Percentiles rank a stretch among this genome's conserved stretches.
Conservation (phyloP, 2,888 invertebrate species). For the Aporophyla lueneburgensis region DNA sequence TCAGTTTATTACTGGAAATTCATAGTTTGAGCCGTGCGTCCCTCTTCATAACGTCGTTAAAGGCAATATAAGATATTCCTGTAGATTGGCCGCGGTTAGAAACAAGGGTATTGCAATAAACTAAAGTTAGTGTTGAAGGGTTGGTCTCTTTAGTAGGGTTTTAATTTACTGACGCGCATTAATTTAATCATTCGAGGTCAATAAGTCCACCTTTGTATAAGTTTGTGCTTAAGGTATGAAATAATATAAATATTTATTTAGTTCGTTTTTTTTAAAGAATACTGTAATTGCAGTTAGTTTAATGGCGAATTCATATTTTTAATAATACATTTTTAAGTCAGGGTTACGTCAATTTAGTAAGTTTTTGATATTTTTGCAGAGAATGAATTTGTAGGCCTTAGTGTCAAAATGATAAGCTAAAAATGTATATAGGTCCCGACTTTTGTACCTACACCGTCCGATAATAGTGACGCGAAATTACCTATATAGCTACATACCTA, state of each 20-base stretch:
- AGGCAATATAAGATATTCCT: slow-evolving; percentile 31
- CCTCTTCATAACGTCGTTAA: slow-evolving; percentile 18
- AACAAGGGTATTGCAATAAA: slow-evolving; percentile 33
- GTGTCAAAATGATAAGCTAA: no score
- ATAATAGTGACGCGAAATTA: no score
- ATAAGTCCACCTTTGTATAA: not conserved
- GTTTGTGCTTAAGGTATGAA: not conserved
- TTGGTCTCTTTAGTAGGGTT: slow-evolving; percentile 6
- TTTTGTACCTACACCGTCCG: no score
- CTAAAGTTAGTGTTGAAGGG: slow-evolving; percentile 6
- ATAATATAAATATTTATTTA: not conserved
- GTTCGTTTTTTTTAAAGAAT: not conserved
- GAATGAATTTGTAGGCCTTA: not conserved
- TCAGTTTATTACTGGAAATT: no score
- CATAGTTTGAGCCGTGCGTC: not conserved
- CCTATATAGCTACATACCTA: no score
- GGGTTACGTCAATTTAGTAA: not conserved
- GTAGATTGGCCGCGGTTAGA: slow-evolving; percentile 14
- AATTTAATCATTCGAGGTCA: not conserved
- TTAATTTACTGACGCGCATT: slow-evolving; percentile 12
- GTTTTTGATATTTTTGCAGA: not conserved
- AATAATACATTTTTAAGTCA: not conserved
- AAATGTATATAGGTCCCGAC: no score
- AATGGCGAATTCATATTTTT: not conserved
- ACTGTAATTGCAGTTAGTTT: not conserved